phyloP scores from a whole-genome alignment of 2,888 invertebrate species.

The Nephrotoma flavescens region DNA sequence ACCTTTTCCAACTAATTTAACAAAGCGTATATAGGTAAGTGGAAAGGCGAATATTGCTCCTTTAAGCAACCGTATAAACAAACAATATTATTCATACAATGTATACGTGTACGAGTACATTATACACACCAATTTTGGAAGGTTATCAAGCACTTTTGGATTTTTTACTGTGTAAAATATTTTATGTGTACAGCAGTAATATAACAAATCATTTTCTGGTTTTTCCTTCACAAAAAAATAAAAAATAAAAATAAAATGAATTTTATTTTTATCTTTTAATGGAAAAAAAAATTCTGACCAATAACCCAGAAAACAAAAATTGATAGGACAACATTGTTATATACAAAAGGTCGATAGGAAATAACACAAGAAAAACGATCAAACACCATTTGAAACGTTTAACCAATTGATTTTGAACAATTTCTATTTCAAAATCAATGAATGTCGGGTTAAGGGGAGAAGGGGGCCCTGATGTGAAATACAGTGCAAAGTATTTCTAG shows the following conservation, averaged over 20 bases:
- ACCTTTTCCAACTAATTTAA: background rate
- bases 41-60: background rate
- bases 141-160: background rate
- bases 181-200: background rate
- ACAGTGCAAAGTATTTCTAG: background rate
- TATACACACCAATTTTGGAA: background rate
- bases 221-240: background rate
- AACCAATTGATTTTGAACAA: background rate
- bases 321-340: background rate
- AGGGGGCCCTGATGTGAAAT: background rate
- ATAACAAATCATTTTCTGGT: background rate
- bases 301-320: background rate
- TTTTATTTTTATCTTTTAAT: background rate
- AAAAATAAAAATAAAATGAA: background rate
- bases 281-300: background rate
- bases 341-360: background rate
- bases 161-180: background rate
- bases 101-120: too few relatives aligned
- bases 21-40: background rate
- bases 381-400: background rate
- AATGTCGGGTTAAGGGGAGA: background rate
- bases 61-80: background rate
- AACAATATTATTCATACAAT: background rate
- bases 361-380: background rate
- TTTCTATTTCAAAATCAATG: background rate